Evolutionary conservation across 30 jellyfish, hydroid and myxozoan genomes (phyloP).

Genomic region (Cassiopea xamachana): DNA sequence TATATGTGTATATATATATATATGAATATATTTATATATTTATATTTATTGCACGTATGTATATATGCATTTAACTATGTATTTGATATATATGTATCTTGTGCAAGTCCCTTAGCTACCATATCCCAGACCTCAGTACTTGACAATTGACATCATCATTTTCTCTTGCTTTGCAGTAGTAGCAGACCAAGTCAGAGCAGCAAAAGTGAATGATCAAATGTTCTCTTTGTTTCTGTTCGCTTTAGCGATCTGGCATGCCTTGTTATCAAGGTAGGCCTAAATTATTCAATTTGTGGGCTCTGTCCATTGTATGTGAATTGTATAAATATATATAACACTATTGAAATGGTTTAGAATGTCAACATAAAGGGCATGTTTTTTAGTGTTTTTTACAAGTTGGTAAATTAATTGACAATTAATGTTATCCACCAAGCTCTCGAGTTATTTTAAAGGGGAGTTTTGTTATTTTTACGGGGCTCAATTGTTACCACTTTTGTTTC

Average conservation of each 20-base stretch:
- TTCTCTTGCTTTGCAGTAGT: not conserved
- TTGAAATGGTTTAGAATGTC: constrained; percentile 42
- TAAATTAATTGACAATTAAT: constrained; percentile 31
- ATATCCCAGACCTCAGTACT: too few relatives aligned
- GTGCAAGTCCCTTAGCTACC: too few relatives aligned
- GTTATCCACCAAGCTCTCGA: not conserved
- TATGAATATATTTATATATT: too few relatives aligned
- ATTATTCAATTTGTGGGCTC: not conserved
- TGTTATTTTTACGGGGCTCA: not conserved
- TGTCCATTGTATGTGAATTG: constrained; percentile 30
- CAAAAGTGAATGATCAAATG: too few relatives aligned
- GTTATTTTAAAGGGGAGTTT: not conserved
- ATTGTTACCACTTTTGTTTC: not conserved
- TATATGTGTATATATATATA: too few relatives aligned
- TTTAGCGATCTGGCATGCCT: not conserved
- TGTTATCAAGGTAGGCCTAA: not conserved
- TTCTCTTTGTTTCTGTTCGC: not conserved
- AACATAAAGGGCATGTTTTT: constrained; percentile 54
- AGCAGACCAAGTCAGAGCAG: not conserved
- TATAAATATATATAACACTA: not conserved
- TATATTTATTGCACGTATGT: too few relatives aligned
- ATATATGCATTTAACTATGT: too few relatives aligned
- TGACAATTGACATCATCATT: too few relatives aligned
- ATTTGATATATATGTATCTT: too few relatives aligned
- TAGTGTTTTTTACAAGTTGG: constrained; percentile 43